phyloP scores from a whole-genome alignment of 1,140 invertebrate species.

The Drosophila malerkotliana region DNA sequence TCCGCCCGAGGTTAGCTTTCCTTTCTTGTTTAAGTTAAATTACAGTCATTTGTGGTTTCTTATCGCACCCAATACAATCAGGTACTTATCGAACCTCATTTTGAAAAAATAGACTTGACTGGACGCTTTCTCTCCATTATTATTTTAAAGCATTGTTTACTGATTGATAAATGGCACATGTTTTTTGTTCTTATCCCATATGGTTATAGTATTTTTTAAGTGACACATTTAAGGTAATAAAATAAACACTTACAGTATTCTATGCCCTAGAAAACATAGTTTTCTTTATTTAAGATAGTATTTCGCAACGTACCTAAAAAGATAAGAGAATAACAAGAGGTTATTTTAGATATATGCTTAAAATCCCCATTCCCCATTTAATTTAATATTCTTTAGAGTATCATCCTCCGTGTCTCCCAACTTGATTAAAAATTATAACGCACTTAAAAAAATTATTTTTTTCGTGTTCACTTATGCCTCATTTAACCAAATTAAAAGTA shows the following conservation, averaged over 20 bases:
- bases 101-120: slow-evolving; percentile 4
- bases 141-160: slow-evolving; percentile 9
- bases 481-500: slow-evolving; percentile 83
- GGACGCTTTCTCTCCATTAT: slow-evolving; percentile 14
- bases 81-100: not conserved
- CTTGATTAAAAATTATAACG: slow-evolving; percentile 78
- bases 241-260: not conserved
- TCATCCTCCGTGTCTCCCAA: slow-evolving; percentile 28
- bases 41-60: not conserved
- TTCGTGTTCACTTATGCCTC: slow-evolving; percentile 73
- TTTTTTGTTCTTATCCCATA: not conserved
- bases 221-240: not conserved
- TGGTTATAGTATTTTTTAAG: not conserved
- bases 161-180: slow-evolving; percentile 5
- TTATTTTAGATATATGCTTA: slow-evolving; percentile 13
- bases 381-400: slow-evolving; percentile 13
- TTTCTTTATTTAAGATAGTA: not conserved
- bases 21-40: not conserved
- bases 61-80: slow-evolving; percentile 20
- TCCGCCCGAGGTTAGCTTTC: too few relatives aligned
- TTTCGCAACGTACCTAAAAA: slow-evolving; percentile 54
- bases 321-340: slow-evolving; percentile 24
- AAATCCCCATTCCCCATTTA: not conserved
- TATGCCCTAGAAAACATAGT: not conserved
- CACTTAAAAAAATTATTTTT: slow-evolving; percentile 68